Evolutionary conservation across 2,113 vertebrate genomes (phyloP).

Genomic region (Microcebus murinus): DNA sequence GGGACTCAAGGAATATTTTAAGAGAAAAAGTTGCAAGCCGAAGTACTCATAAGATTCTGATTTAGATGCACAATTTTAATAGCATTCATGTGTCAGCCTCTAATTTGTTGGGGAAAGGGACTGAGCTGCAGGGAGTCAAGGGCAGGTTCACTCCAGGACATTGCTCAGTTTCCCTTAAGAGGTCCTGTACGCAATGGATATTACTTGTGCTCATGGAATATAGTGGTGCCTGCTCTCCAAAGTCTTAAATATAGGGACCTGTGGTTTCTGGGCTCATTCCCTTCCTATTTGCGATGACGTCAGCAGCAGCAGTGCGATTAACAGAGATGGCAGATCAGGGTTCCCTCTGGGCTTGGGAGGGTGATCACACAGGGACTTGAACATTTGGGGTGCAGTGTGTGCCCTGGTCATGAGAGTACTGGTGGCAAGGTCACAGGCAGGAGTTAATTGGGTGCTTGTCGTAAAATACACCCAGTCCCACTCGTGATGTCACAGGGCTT

Average conservation of each 20-base stretch:
- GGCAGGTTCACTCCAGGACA: not conserved
- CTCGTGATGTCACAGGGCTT: not conserved
- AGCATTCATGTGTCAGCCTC: not conserved
- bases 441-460: not conserved
- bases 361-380: not conserved
- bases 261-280: not conserved
- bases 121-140: not conserved
- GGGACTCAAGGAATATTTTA: not conserved
- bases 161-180: not conserved
- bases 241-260: not conserved
- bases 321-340: not conserved
- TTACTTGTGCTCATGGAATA: not conserved
- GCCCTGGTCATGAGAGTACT: not conserved
- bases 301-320: not conserved
- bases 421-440: not conserved
- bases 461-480: not conserved
- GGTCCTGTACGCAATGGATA: not conserved
- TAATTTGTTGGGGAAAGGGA: not conserved
- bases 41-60: not conserved
- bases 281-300: not conserved
- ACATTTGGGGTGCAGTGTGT: not conserved
- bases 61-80: not conserved
- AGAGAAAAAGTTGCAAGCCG: not conserved
- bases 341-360: not conserved
- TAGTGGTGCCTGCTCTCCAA: not conserved